Base-by-base conservation (phyloP, 2,888 invertebrate genomes). In the Colostygia pectinataria region DNA sequence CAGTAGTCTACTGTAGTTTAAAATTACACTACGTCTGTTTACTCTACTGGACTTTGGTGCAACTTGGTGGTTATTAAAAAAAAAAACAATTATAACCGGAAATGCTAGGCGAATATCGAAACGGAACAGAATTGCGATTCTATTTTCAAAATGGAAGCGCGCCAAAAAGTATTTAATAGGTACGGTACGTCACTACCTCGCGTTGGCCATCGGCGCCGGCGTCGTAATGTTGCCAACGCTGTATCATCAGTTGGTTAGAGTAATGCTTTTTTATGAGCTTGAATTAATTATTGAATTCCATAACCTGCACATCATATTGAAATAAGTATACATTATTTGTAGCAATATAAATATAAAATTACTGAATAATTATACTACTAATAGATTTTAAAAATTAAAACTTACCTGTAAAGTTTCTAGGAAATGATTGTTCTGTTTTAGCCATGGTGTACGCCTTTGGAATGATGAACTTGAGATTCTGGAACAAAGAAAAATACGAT, bases 321-420 rank as follows among this genome's bases (percentile, higher is more conserved):
- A n/a, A n/a, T n/a, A n/a, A 20, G 20, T 3, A 15, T 15, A 15
- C 2, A 15, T 15, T 15, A 15, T 4, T 3, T 15, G 15, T 15
- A 15, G 2, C 4, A 15, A 15, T 15, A 15, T 3, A 3, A 15
- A 15, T 15, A 15, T 15, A 3, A 15, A n/a, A n/a, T n/a, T n/a
- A n/a, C n/a, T n/a, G n/a, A n/a, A n/a, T n/a, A n/a, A n/a, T n/a
- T n/a, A n/a, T n/a, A n/a, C n/a, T n/a, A n/a, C n/a, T n/a, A n/a
- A n/a, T n/a, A n/a, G n/a, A n/a, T n/a, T n/a, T n/a, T 15, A 3
- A 15, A 3, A 15, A 15, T 2, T 15, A 10, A 31, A 15, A 15
- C 38, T 82, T 76, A 90, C 90, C 89, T 77, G 88, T 86, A 63
- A 90, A 84, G 66, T 89, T 90, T 80, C 90, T 89, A 48, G 88